Evolutionary conservation across 2,888 invertebrate genomes (phyloP), one percentile per base, ranked within the genome.

Genomic region (Nemotelus nigrinus): DNA sequence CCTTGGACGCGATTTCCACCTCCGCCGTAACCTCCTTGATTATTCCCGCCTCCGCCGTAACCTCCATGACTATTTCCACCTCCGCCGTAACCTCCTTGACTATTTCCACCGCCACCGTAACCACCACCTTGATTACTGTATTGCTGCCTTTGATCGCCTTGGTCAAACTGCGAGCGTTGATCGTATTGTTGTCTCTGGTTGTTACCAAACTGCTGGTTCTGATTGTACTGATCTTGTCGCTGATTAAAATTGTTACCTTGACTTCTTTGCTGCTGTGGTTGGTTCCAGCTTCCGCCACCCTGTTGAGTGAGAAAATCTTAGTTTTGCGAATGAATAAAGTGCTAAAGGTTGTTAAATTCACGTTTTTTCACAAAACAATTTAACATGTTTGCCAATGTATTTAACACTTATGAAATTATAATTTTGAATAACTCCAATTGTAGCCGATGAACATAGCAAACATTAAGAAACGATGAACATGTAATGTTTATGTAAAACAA

Each of bases 1-100:
- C 86, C 86, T 80, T 86, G 87, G 1, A 87, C 86, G n/a, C 87
- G 84, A 39, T 85, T 85, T 65, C 84, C 85, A n/a, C 84, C 84
- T n/a, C 85, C 85, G 65, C 84, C 86, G n/a, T 83, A 84, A n/a
- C 86, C 85, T 2, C 86, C 86, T 80, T 86, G 86, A 2, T 86
- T 86, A 25, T 25, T 25, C 25, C 25, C 25, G 1, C 25, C 25
- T 25, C 25, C 25, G 1, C 25, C 25, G 25, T 25, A 25, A 25
- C 25, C 25, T 0, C 25, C 25, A 1, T 25, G 25, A 25, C 87
- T 84, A 39, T 85, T 85, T 64, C 84, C 85, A n/a, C 84, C 84
- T n/a, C 85, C 85, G 65, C 84, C 86, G n/a, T 83, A 84, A n/a
- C 86, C 85, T 2, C 86, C 86, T 80, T 86, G 86, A 2, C 86